Conservation (phyloP, 2,113 vertebrate species). For the Rhynchopsitta pachyrhyncha region DNA sequence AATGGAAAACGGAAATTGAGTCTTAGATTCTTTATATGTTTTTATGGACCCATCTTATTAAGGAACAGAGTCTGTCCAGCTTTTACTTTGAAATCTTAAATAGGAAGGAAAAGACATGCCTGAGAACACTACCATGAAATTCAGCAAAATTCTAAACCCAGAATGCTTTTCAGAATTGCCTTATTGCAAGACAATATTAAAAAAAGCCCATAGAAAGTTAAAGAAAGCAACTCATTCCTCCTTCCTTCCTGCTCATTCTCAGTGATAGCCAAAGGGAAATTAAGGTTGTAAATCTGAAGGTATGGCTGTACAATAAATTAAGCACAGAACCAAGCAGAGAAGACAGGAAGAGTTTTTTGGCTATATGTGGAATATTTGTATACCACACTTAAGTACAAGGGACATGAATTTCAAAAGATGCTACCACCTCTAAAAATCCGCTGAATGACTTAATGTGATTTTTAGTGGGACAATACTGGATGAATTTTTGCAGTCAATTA, state of each 20-base stretch:
- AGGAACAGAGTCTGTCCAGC: background rate
- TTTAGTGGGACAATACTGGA: background rate
- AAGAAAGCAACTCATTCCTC: background rate
- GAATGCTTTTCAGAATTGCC: background rate
- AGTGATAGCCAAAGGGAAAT: slow-evolving; percentile 31
- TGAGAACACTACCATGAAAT: background rate
- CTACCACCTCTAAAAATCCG: background rate
- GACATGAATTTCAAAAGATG: background rate
- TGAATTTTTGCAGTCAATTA: background rate
- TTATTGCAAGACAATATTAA: background rate
- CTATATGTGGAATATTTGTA: background rate
- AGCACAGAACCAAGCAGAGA: background rate
- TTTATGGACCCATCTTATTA: background rate
- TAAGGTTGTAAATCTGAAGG: slow-evolving; percentile 46
- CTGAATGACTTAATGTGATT: background rate
- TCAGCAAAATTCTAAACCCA: background rate
- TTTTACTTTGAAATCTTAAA: background rate
- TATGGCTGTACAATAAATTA: background rate
- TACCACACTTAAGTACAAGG: background rate
- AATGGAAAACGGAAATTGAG: background rate
- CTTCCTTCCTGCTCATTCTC: background rate
- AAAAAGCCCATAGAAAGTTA: background rate
- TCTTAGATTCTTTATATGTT: background rate
- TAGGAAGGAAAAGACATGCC: background rate
- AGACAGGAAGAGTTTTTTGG: background rate